A percentile compares a stretch with the other conserved stretches of the same genome.
These are phyloP conservation scores for Opisthograptis luteolata DNA, from an alignment of 2,888 invertebrate genomes.

Conservation along the genomic window DNA sequence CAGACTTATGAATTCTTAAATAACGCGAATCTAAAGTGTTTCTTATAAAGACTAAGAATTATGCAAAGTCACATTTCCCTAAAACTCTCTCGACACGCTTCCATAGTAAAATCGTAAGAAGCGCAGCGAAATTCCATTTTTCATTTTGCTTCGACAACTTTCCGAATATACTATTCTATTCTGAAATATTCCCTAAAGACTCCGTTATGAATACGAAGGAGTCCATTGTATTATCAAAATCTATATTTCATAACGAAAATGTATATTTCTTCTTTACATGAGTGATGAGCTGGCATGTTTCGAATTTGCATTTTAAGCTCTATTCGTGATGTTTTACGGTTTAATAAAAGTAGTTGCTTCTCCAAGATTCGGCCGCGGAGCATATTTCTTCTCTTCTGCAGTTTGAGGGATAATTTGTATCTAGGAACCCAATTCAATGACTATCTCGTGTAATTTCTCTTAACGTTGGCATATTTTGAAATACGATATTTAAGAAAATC, in stretches of 20 bases:
- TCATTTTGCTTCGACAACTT: slow-evolving; percentile 40
- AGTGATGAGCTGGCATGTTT: slow-evolving; percentile 6
- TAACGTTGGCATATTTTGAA: too few species aligned
- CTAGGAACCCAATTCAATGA: too few species aligned
- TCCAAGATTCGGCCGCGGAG: too few species aligned
- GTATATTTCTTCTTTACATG: slow-evolving; percentile 4
- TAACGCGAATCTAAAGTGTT: slow-evolving; percentile 15
- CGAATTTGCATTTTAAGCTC: slow-evolving; percentile 7
- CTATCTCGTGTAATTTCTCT: too few species aligned
- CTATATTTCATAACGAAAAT: slow-evolving; percentile 24
- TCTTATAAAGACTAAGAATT: slow-evolving; percentile 29
- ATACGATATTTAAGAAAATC: too few species aligned
- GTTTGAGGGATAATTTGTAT: too few species aligned
- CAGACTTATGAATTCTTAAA: neutral
- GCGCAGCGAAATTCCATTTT: slow-evolving; percentile 36
- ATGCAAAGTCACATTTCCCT: slow-evolving; percentile 35
- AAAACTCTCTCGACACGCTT: slow-evolving; percentile 24
- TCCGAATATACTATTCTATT: slow-evolving; percentile 36
- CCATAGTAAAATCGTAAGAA: slow-evolving; percentile 32
- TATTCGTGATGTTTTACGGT: too few species aligned
- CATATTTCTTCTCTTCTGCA: too few species aligned
- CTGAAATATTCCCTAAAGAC: slow-evolving; percentile 36
- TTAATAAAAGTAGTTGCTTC: too few species aligned
- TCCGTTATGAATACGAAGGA: slow-evolving; percentile 45
- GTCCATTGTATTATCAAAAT: slow-evolving; percentile 43